Evolutionary conservation across 2,888 invertebrate genomes (phyloP).

Genomic region (Melanostoma scalare): DNA sequence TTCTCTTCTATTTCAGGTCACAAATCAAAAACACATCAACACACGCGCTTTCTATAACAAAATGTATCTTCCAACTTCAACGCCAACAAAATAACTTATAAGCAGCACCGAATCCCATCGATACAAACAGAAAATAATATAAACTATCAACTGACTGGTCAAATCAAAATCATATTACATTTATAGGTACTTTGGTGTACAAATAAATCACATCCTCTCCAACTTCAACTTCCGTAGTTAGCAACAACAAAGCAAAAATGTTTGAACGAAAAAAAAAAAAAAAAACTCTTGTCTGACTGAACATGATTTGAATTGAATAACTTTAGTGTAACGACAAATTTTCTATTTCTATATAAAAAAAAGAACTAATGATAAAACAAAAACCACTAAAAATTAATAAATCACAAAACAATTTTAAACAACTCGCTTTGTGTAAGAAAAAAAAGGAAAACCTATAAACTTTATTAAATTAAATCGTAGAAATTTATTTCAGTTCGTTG

Average conservation of each 20-base stretch:
- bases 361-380: conserved; percentile 19
- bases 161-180: conserved; percentile 26
- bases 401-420: conserved; percentile 7
- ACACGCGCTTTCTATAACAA: conserved; percentile 12
- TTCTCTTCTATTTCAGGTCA: conserved; percentile 31
- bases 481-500: not conserved
- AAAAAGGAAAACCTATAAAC: conserved; percentile 23
- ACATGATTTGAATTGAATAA: conserved; percentile 63
- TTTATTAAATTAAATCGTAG: not conserved
- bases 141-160: conserved; percentile 52
- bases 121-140: conserved; percentile 50
- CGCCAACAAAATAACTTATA: conserved; percentile 49
- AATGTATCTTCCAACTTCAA: conserved; percentile 47
- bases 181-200: not conserved
- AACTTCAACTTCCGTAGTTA: conserved; percentile 63
- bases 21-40: conserved; percentile 1
- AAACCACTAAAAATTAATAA: conserved; percentile 13
- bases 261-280: conserved; percentile 37
- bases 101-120: conserved; percentile 71
- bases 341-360: conserved; percentile 64
- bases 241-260: conserved; percentile 45
- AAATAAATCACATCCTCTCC: conserved; percentile 48
- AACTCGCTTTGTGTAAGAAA: conserved; percentile 42
- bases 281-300: conserved; percentile 66
- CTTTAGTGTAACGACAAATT: conserved; percentile 58